phyloP scores from a whole-genome alignment of 1,140 invertebrate genomes.

The Bilobella aurantiaca region DNA sequence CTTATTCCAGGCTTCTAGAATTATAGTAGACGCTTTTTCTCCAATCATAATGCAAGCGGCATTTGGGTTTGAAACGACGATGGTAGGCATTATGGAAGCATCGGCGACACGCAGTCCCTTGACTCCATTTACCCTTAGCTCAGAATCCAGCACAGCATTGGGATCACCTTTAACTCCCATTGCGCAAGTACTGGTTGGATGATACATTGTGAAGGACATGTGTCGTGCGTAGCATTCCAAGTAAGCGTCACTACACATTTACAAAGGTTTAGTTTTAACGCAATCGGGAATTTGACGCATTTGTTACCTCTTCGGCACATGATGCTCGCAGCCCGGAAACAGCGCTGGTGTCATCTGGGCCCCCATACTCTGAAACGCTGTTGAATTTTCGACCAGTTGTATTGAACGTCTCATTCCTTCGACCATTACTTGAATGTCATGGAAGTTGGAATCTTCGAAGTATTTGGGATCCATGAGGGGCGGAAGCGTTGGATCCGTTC shows the following conservation, averaged over 20 bases:
- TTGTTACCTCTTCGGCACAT: background rate
- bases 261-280: background rate
- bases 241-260: slow-evolving; percentile 14
- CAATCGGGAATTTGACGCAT: background rate
- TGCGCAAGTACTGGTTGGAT: slow-evolving; percentile 1
- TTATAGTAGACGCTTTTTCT: background rate
- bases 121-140: slow-evolving; percentile 16
- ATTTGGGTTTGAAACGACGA: slow-evolving; percentile 17
- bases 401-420: slow-evolving; percentile 41
- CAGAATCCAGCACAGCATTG: slow-evolving; percentile 20
- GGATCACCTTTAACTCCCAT: slow-evolving; percentile 6
- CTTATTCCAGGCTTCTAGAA: background rate
- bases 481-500: slow-evolving; percentile 63
- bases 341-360: background rate
- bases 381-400: slow-evolving; percentile 15
- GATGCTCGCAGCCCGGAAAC: slow-evolving; percentile 16
- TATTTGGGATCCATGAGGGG: slow-evolving; percentile 85
- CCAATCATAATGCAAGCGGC: slow-evolving; percentile 16
- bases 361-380: slow-evolving; percentile 13
- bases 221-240: slow-evolving; percentile 20
- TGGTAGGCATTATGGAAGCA: slow-evolving; percentile 21
- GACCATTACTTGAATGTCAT: slow-evolving; percentile 62
- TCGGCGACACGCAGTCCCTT: slow-evolving; percentile 16
- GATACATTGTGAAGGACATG: slow-evolving; percentile 19
- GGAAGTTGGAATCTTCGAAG: slow-evolving; percentile 55